phyloP scores from a whole-genome alignment of 2,888 invertebrate species.

The Stenolophus ochropezus region DNA sequence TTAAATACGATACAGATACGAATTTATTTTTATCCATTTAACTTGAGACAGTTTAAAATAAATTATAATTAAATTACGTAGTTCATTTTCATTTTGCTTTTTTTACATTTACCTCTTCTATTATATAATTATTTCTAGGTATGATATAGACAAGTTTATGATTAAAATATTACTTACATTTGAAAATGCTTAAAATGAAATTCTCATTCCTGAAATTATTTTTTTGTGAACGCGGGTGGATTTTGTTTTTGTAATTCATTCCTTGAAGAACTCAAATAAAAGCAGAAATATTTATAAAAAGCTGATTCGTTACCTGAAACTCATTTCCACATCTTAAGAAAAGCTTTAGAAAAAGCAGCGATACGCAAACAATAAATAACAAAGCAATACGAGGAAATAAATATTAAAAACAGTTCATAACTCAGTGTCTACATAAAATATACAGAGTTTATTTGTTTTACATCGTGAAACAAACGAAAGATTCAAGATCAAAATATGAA shows the following conservation, averaged over 20 bases:
- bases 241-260: background rate
- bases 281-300: background rate
- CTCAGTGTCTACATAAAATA: background rate
- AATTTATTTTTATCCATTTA: too few relatives aligned
- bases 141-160: too few relatives aligned
- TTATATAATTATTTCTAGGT: too few relatives aligned
- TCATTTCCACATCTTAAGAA: background rate
- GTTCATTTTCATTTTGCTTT: too few relatives aligned
- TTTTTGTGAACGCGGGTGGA: too few relatives aligned
- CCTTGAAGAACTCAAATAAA: background rate
- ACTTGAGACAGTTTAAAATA: too few relatives aligned
- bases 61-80: too few relatives aligned
- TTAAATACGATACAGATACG: too few relatives aligned
- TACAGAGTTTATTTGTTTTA: slow-evolving; percentile 18
- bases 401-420: slow-evolving; percentile 2
- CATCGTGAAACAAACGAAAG: slow-evolving; percentile 28
- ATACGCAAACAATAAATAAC: background rate
- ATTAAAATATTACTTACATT: too few relatives aligned
- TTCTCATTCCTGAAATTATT: too few relatives aligned
- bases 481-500: slow-evolving; percentile 30
- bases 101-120: too few relatives aligned
- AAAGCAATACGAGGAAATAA: background rate
- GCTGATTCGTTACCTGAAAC: background rate
- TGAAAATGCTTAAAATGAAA: too few relatives aligned
- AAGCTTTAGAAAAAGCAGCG: background rate